Percentiles rank a stretch among this genome's conserved stretches.
These are phyloP conservation scores for Leptobrachium leishanense DNA, from an alignment of 2,113 vertebrate genomes.

Conservation along the genomic window DNA sequence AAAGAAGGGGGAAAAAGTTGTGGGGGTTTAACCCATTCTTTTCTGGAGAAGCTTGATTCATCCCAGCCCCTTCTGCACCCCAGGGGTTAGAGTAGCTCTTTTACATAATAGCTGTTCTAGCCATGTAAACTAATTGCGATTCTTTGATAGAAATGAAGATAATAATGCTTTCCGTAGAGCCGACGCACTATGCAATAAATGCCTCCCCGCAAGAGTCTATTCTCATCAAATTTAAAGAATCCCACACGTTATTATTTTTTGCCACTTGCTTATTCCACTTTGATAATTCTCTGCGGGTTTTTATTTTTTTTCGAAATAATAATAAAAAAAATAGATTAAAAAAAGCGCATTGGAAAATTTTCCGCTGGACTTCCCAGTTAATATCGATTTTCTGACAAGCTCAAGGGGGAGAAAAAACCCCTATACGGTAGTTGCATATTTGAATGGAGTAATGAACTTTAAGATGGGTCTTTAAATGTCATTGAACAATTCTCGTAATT, in stretches of 20 bases:
- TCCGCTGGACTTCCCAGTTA: conserved; percentile 11
- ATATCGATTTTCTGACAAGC: conserved; percentile 42
- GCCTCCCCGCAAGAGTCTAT: not conserved
- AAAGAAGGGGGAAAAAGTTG: conserved; percentile 47
- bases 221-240: conserved; percentile 19
- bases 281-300: conserved; percentile 1
- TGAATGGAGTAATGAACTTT: conserved; percentile 40
- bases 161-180: conserved; percentile 23
- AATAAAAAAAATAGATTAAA: conserved; percentile 3
- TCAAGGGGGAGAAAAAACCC: conserved; percentile 18
- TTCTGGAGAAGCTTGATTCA: not conserved
- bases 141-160: conserved; percentile 38
- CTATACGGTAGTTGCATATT: conserved; percentile 18
- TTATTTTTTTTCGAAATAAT: too few relatives aligned
- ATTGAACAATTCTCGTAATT: conserved; percentile 48
- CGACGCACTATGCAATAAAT: conserved; percentile 6
- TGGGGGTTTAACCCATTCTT: conserved; percentile 56
- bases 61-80: conserved; percentile 53
- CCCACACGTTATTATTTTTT: conserved; percentile 10
- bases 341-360: not conserved
- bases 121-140: conserved; percentile 49
- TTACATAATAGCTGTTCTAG: conserved; percentile 57
- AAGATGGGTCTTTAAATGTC: conserved; percentile 48
- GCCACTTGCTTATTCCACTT: not conserved
- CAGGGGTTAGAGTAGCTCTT: conserved; percentile 36